These are phyloP conservation scores for Triplophysa dalaica DNA, from an alignment of 2,113 vertebrate genomes.

Conservation along the genomic window DNA sequence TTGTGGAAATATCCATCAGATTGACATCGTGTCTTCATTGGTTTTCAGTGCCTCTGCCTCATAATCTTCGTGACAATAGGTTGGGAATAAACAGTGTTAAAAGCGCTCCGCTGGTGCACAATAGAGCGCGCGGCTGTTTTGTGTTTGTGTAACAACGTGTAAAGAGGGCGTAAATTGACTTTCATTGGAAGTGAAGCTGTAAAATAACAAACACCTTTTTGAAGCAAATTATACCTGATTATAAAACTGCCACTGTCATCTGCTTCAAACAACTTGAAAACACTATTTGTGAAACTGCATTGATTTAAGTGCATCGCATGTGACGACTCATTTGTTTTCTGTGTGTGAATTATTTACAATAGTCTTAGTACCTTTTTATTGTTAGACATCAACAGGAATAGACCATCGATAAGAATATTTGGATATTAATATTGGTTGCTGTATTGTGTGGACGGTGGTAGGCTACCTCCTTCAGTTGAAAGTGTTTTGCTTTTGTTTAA, in stretches of 20 bases:
- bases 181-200: slow-evolving; percentile 5
- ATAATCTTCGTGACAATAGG: slow-evolving; percentile 63
- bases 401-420: no score
- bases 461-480: background rate
- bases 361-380: background rate
- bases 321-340: background rate
- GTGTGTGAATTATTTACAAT: background rate
- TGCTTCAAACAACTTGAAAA: background rate
- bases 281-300: background rate
- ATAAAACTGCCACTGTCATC: background rate
- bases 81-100: slow-evolving; percentile 57
- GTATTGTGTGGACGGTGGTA: slow-evolving; percentile 14
- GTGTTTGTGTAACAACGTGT: slow-evolving; percentile 61
- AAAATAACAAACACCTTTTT: slow-evolving; percentile 14
- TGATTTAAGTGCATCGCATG: background rate
- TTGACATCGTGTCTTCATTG: slow-evolving; percentile 44
- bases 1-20: background rate
- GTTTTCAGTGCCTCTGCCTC: slow-evolving; percentile 53
- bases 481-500: slow-evolving; percentile 46
- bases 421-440: background rate
- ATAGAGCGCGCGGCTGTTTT: slow-evolving; percentile 61
- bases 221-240: background rate
- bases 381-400: no score
- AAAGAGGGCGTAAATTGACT: slow-evolving; percentile 43
- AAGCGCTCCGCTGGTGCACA: slow-evolving; percentile 52